These are phyloP conservation scores for Diorhabda elongata DNA, from an alignment of 1,140 invertebrate genomes.

Conservation along the genomic window DNA sequence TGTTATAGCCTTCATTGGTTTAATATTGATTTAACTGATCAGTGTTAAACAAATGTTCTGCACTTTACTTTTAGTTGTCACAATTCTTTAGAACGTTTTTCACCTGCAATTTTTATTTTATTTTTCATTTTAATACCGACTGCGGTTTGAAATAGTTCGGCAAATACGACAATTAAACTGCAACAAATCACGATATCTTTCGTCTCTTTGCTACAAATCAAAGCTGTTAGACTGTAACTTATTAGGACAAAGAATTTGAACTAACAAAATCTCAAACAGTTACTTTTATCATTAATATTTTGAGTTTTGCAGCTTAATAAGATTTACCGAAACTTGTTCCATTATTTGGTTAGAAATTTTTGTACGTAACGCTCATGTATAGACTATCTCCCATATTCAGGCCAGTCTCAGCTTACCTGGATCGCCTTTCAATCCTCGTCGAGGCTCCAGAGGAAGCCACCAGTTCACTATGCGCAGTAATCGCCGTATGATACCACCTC, in stretches of 20 bases:
- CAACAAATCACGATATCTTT: too few relatives aligned
- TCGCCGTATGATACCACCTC: slow-evolving; percentile 57
- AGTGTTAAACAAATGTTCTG: slow-evolving; percentile 30
- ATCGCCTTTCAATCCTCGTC: slow-evolving; percentile 88
- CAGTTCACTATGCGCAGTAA: slow-evolving; percentile 87
- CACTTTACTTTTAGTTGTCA: slow-evolving; percentile 31
- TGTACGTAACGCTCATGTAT: slow-evolving; percentile 39
- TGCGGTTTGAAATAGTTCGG: not conserved
- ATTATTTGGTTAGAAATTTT: slow-evolving; percentile 6
- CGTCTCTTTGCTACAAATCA: too few relatives aligned
- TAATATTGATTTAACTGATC: slow-evolving; percentile 25
- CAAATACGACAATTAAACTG: not conserved
- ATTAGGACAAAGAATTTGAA: too few relatives aligned
- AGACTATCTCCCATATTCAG: slow-evolving; percentile 57
- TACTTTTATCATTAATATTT: too few relatives aligned
- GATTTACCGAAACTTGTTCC: not conserved
- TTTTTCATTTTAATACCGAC: not conserved
- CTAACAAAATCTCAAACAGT: too few relatives aligned
- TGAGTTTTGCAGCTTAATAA: too few relatives aligned
- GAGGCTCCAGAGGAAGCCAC: slow-evolving; percentile 84
- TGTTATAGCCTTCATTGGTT: slow-evolving; percentile 43
- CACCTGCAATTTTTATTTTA: slow-evolving; percentile 10
- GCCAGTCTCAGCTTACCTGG: slow-evolving; percentile 93
- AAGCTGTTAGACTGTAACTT: too few relatives aligned
- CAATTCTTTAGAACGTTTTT: slow-evolving; percentile 24